Base-by-base conservation (phyloP, 2,797 vertebrate genomes). In the Gambusia yucatana region DNA sequence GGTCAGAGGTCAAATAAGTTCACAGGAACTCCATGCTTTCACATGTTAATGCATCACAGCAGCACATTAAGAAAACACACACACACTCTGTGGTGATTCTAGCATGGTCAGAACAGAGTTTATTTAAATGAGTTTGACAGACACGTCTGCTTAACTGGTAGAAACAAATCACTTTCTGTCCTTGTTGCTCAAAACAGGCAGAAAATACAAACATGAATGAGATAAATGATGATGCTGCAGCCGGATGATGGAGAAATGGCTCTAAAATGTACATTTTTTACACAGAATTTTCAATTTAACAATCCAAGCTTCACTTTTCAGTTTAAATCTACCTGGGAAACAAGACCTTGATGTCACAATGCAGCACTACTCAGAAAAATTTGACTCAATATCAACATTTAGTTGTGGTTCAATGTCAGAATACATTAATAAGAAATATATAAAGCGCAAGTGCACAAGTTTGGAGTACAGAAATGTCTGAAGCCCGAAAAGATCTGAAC, bases 1-100 rank as follows among this genome's bases (percentile, higher is more conserved):
- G 96, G 96, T 96, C 96, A 94, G 84, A 96, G 96, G 96, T 96
- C 95, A 94, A 95, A 95, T 94, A 95, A 95, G 95, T 97, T 97
- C 96, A 96, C 96, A 97, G 95, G 93, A 95, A 95, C 89, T 88
- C 25, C 10, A 30, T 80, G 85, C 95, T 97, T 97, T 97, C 96
- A 96, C 86, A 97, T 97, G 96, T 90, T 97, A 97, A 97, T 97
- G 10, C 71, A 39, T 73, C 75, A 44, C 74, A 76, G 77, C 73
- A 11, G 87, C 85, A 81, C 86, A 63, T 47, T 75, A 86, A 77
- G 84, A 90, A 86, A 90, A 87, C 84, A 89, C 82, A 75, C 82
- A 75, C 46, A 36, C 7, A 63, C 61, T 36, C 33, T 0, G 44
- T 16, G 44, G 82, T 82, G 82, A 90, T 90, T 92, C 89, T 77